These are phyloP conservation scores for Cyclophora albipunctata DNA, from an alignment of 2,888 invertebrate species.

Conservation along the genomic window DNA sequence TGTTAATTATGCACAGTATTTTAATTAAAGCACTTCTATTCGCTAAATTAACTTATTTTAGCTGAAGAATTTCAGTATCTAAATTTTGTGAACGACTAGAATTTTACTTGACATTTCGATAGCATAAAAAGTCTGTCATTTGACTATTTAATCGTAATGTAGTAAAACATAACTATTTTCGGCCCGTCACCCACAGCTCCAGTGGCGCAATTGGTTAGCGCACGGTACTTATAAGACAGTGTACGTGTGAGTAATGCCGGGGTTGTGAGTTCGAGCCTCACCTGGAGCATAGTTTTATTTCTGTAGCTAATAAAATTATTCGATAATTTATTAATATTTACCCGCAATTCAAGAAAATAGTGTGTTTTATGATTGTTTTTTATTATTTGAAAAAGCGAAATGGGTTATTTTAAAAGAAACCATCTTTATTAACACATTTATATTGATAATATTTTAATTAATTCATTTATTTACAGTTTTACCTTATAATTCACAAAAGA, in stretches of 20 bases:
- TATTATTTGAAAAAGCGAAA: too few species aligned
- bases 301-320: background rate
- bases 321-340: background rate
- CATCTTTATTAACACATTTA: too few species aligned
- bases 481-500: too few species aligned
- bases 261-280: slow-evolving; percentile 99
- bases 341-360: background rate
- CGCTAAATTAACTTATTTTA: background rate
- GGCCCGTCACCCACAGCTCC: slow-evolving; percentile 77
- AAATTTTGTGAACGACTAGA: background rate
- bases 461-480: too few species aligned
- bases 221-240: slow-evolving; percentile 99
- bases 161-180: slow-evolving; percentile 38
- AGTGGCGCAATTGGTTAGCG: slow-evolving; percentile 99
- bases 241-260: slow-evolving; percentile 96
- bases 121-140: slow-evolving; percentile 45
- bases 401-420: too few species aligned
- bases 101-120: slow-evolving; percentile 37
- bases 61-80: background rate
- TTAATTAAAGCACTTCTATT: background rate
- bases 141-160: slow-evolving; percentile 34
- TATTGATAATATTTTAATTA: too few species aligned
- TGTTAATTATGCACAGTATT: background rate
- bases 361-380: too few species aligned
- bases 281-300: slow-evolving; percentile 87